phyloP scores from a whole-genome alignment of 2,888 invertebrate genomes.

The Stenchaetothrips biformis region DNA sequence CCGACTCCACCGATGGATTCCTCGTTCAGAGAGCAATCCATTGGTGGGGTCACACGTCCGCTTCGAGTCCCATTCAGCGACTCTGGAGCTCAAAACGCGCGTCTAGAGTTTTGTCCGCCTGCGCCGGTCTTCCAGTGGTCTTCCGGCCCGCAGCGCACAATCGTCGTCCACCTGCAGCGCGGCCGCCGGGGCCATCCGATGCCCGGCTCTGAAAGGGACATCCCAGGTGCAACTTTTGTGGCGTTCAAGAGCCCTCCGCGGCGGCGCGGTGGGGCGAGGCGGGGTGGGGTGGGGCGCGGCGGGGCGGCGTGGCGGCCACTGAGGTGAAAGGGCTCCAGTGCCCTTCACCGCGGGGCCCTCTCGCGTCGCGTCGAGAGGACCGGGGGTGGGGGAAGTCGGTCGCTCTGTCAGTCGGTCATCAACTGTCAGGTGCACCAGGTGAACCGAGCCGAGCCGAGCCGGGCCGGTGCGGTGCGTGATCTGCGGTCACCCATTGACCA shows the following conservation, averaged over 20 bases:
- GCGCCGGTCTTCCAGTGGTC: no score
- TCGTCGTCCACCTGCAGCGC: no score
- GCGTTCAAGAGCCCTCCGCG: neutral
- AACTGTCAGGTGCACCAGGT: neutral
- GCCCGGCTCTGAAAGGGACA: neutral
- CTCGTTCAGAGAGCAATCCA: no score
- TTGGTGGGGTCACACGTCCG: no score
- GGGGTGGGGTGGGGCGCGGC: neutral
- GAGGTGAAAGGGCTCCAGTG: slow-evolving; percentile 17
- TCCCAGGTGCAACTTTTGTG: neutral
- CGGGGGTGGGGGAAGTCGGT: neutral
- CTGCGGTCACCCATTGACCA: neutral
- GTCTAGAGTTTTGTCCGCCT: no score
- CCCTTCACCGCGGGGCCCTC: neutral
- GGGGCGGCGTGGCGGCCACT: neutral
- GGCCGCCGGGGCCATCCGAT: no score
- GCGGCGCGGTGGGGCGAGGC: neutral
- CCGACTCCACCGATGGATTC: no score
- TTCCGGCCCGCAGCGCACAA: no score
- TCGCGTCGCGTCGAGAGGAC: neutral
- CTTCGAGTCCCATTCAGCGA: no score
- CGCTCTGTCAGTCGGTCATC: slow-evolving; percentile 7
- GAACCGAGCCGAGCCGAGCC: neutral
- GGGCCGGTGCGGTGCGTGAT: neutral
- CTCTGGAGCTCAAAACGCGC: no score